Evolutionary conservation across 2,888 invertebrate species (phyloP).

Genomic region (Pseudococcus viburni): DNA sequence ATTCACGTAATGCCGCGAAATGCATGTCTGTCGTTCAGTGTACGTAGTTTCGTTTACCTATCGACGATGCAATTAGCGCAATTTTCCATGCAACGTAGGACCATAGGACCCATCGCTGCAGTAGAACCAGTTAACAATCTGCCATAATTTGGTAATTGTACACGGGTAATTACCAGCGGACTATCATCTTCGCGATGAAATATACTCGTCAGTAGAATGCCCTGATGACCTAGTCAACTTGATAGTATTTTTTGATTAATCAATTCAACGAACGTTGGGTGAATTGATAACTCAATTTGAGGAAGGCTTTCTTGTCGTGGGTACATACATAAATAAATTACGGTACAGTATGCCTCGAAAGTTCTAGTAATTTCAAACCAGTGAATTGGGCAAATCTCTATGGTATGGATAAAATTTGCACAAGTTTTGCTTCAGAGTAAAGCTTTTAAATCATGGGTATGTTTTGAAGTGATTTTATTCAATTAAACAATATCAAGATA

Average conservation of each 20-base stretch:
- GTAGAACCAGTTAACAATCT: neutral
- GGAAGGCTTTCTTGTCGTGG: neutral
- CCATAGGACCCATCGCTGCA: neutral
- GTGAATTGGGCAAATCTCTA: no score
- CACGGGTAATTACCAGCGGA: slow-evolving; percentile 4
- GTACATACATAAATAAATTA: neutral
- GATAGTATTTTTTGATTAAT: slow-evolving; percentile 6
- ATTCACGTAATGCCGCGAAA: neutral
- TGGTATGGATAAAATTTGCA: no score
- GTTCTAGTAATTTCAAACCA: neutral
- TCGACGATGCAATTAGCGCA: neutral
- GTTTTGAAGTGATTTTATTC: no score
- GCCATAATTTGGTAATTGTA: slow-evolving; percentile 4
- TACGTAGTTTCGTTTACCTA: neutral
- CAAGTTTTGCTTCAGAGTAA: no score
- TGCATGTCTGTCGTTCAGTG: neutral
- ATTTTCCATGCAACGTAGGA: neutral
- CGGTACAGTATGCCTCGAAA: neutral
- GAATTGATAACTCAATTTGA: neutral
- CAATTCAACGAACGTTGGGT: neutral
- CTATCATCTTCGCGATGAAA: neutral
- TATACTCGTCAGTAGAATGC: slow-evolving; percentile 10
- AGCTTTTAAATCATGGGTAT: no score
- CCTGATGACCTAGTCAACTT: slow-evolving; percentile 19
- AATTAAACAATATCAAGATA: no score